These are phyloP conservation scores for Hylaea fasciaria DNA, from an alignment of 2,888 invertebrate species.

Conservation along the genomic window DNA sequence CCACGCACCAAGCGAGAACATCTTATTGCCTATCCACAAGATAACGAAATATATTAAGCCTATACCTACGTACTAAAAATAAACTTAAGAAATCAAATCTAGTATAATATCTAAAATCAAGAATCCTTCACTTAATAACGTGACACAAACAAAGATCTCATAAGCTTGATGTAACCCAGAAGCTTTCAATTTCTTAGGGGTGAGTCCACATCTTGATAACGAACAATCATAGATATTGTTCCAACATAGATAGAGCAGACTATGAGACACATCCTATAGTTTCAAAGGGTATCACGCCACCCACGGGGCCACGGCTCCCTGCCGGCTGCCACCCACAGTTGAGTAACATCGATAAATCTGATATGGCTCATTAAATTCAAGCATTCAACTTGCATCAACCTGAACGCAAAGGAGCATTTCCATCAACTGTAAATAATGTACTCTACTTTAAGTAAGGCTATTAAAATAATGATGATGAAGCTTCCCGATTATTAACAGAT, in stretches of 20 bases:
- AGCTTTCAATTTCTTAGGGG: conserved; percentile 21
- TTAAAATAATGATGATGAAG: not conserved
- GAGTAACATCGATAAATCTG: conserved; percentile 45
- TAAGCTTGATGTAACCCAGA: conserved; percentile 16
- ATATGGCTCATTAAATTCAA: conserved; percentile 56
- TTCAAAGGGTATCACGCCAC: conserved; percentile 35
- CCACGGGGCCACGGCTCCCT: conserved; percentile 26
- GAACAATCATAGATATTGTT: conserved; percentile 30
- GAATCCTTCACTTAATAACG: not conserved
- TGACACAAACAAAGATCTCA: conserved; percentile 4
- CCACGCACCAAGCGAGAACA: no score
- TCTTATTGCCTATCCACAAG: no score
- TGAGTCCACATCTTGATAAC: conserved; percentile 25
- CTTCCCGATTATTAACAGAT: no score
- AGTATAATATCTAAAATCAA: not conserved
- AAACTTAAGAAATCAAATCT: no score
- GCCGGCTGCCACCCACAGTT: conserved; percentile 44
- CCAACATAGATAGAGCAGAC: conserved; percentile 28
- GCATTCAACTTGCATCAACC: conserved; percentile 51
- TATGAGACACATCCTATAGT: conserved; percentile 8
- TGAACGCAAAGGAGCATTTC: conserved; percentile 40
- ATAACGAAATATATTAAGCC: no score
- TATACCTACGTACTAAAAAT: no score
- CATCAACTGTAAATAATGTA: not conserved
- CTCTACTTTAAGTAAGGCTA: conserved; percentile 21